Conservation (phyloP, 2,888 invertebrate genomes). For the Heteromyza rotundicornis region DNA sequence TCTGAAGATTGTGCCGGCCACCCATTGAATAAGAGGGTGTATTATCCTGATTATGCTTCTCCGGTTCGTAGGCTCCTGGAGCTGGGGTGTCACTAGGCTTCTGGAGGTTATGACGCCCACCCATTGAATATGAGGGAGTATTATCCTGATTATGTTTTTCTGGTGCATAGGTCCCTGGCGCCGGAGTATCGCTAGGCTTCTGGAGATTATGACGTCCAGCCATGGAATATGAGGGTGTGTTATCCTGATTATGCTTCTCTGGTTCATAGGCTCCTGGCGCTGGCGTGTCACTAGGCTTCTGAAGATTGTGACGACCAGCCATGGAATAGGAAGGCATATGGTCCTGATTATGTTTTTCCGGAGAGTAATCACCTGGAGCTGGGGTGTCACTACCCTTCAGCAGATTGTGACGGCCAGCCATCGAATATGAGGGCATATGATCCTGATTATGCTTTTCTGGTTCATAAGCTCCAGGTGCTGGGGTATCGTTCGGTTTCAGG, state of each 20-base stretch:
- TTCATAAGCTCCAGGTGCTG: slow-evolving; percentile 68
- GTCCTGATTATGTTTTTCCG: slow-evolving; percentile 64
- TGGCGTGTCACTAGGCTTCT: slow-evolving; percentile 56
- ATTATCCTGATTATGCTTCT: slow-evolving; percentile 64
- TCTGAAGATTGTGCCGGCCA: slow-evolving; percentile 64
- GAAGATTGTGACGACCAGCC: slow-evolving; percentile 35
- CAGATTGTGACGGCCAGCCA: slow-evolving; percentile 65
- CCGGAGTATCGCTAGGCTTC: slow-evolving; percentile 54
- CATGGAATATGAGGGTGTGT: slow-evolving; percentile 66
- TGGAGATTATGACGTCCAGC: slow-evolving; percentile 65
- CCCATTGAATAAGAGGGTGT: slow-evolving; percentile 66
- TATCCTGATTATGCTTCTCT: slow-evolving; percentile 64
- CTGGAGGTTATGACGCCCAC: slow-evolving; percentile 70
- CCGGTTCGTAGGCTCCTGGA: slow-evolving; percentile 67
- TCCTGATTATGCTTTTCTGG: slow-evolving; percentile 65
- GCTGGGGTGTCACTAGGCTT: slow-evolving; percentile 68
- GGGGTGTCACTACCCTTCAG: slow-evolving; percentile 60
- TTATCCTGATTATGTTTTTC: slow-evolving; percentile 69
- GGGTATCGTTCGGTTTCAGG: slow-evolving; percentile 54
- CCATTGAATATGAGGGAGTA: slow-evolving; percentile 69
- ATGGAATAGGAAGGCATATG: slow-evolving; percentile 66
- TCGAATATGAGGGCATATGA: slow-evolving; percentile 65
- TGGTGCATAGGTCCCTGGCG: slow-evolving; percentile 69
- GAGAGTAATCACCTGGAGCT: slow-evolving; percentile 64
- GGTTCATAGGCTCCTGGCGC: slow-evolving; percentile 65